A percentile compares a stretch with the other conserved stretches of the same genome.
Conservation (phyloP, 2,113 vertebrate genomes). For the Esox niger region DNA sequence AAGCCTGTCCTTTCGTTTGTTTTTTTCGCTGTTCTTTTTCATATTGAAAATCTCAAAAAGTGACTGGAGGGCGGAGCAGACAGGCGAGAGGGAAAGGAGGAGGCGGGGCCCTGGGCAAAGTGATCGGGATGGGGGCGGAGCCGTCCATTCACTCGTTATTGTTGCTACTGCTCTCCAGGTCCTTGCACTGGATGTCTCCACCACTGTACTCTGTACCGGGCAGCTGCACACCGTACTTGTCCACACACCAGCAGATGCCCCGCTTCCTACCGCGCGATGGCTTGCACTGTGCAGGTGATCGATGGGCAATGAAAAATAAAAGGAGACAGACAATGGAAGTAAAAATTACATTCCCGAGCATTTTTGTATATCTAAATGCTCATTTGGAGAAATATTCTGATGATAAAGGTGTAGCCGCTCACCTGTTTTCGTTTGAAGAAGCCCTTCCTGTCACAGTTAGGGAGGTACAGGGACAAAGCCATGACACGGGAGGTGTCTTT, state of each 20-base stretch:
- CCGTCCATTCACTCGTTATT: constrained; percentile 84
- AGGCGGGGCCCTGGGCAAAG: constrained; percentile 71
- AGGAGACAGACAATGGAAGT: neutral
- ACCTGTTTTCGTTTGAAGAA: constrained; percentile 99
- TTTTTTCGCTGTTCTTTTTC: constrained; percentile 15
- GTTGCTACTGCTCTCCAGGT: constrained; percentile 90
- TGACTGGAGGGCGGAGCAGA: constrained; percentile 67
- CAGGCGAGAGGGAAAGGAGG: constrained; percentile 64
- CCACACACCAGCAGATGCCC: constrained; percentile 97
- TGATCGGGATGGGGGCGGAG: constrained; percentile 46
- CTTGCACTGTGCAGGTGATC: constrained; percentile 82
- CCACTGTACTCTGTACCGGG: constrained; percentile 90
- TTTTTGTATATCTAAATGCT: no score
- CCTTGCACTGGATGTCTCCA: constrained; percentile 92
- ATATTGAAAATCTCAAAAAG: constrained; percentile 61
- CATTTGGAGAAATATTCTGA: no score
- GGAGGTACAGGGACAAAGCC: constrained; percentile 89
- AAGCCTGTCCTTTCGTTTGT: constrained; percentile 53
- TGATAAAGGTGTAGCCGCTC: neutral
- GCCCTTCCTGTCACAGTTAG: constrained; percentile 96
- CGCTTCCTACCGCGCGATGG: constrained; percentile 95
- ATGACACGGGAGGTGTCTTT: constrained; percentile 90
- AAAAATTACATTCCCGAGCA: no score
- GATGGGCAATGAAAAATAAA: neutral
- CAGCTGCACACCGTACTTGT: constrained; percentile 94